phyloP scores from a whole-genome alignment of 2,888 invertebrate species.

The Euclidia mi region DNA sequence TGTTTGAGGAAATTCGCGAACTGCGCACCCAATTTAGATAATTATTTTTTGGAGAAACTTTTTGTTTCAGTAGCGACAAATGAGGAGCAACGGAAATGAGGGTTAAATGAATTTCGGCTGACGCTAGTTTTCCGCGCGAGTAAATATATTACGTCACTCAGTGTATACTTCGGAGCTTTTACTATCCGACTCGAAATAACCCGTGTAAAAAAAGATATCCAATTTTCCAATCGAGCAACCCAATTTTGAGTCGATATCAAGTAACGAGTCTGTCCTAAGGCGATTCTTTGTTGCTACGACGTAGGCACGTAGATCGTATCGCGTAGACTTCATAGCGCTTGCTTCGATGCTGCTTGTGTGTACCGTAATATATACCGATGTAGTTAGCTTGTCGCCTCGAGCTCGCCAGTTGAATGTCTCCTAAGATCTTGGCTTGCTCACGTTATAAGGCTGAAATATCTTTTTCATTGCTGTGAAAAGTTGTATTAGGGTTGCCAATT shows the following conservation, averaged over 20 bases:
- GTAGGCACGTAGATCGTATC: conserved; percentile 14
- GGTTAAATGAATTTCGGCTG: conserved; percentile 3
- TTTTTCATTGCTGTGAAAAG: too few species aligned
- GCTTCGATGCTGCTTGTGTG: conserved; percentile 27
- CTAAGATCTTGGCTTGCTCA: too few species aligned
- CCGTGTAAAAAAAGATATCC: conserved; percentile 27
- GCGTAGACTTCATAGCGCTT: conserved; percentile 18
- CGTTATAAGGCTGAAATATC: not conserved
- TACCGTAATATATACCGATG: conserved; percentile 1
- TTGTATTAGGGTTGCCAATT: too few species aligned
- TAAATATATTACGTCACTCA: not conserved
- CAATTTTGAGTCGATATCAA: conserved; percentile 41
- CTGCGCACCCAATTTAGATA: conserved; percentile 14
- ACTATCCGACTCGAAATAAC: conserved; percentile 13
- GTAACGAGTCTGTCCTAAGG: conserved; percentile 11
- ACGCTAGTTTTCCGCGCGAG: not conserved
- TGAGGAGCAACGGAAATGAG: not conserved
- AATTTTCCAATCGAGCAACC: conserved; percentile 44
- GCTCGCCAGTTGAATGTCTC: too few species aligned
- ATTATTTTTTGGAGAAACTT: conserved; percentile 19
- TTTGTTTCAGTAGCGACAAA: conserved; percentile 11
- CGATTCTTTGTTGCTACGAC: conserved; percentile 3
- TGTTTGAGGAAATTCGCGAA: conserved; percentile 6
- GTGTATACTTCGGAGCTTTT: not conserved
- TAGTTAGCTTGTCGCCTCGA: not conserved